These are phyloP conservation scores for Rhagoletis pomonella DNA, from an alignment of 1,140 invertebrate genomes.

Conservation along the genomic window DNA sequence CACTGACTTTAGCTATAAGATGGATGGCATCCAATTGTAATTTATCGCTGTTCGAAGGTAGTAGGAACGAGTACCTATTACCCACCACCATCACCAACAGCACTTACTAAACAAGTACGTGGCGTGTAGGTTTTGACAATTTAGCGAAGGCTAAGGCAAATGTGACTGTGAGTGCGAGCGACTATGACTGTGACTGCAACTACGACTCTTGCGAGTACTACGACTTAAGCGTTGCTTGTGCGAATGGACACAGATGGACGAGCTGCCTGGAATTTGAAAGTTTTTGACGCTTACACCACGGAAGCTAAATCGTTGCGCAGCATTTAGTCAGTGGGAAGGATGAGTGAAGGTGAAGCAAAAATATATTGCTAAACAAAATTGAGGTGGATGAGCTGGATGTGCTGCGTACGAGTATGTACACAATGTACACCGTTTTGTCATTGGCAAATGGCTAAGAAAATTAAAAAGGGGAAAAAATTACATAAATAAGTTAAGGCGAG, in stretches of 20 bases:
- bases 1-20: conserved; percentile 32
- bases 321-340: background rate
- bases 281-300: conserved; percentile 16
- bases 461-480: background rate
- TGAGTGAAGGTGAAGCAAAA: background rate
- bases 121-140: conserved; percentile 31
- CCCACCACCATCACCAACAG: background rate
- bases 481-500: conserved; percentile 25
- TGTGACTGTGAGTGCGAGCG: background rate
- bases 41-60: conserved; percentile 30
- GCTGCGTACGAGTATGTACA: too few relatives aligned
- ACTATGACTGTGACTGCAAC: background rate
- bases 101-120: background rate
- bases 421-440: background rate
- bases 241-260: conserved; percentile 29
- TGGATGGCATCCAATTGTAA: conserved; percentile 32
- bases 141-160: background rate
- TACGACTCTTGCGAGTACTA: background rate
- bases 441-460: conserved; percentile 32
- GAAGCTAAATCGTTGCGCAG: background rate
- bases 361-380: conserved; percentile 17
- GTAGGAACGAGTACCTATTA: background rate
- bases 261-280: conserved; percentile 3
- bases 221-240: background rate
- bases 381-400: conserved; percentile 6